A percentile compares a stretch with the other conserved stretches of the same genome.
Evolutionary conservation across 2,113 vertebrate genomes (phyloP).

Genomic region (Callionymus lyra): DNA sequence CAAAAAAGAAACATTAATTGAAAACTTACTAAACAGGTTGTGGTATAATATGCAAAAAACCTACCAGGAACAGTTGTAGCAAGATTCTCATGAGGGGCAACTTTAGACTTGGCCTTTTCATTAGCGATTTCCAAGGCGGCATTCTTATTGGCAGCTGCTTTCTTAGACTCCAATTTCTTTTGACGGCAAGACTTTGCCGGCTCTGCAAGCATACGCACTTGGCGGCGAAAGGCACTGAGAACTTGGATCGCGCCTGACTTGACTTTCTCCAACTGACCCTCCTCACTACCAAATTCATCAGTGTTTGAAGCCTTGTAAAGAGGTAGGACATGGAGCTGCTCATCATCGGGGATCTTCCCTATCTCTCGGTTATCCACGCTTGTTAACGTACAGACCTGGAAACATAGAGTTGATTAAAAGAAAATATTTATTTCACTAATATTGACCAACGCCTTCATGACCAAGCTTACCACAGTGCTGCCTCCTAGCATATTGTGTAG

Average conservation of each 20-base stretch:
- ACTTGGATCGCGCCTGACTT: slow-evolving; percentile 87
- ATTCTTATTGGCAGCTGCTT: slow-evolving; percentile 79
- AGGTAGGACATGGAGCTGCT: slow-evolving; percentile 93
- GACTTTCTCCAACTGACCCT: slow-evolving; percentile 87
- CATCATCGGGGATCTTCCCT: slow-evolving; percentile 83
- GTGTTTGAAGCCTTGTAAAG: slow-evolving; percentile 84
- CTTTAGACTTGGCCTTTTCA: slow-evolving; percentile 75
- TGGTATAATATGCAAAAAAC: too few species aligned
- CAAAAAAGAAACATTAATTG: neutral
- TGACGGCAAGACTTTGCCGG: slow-evolving; percentile 90
- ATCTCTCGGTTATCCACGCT: slow-evolving; percentile 89
- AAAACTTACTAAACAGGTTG: too few species aligned
- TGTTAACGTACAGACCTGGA: slow-evolving; percentile 91
- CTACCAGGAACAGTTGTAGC: slow-evolving; percentile 54
- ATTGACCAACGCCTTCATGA: slow-evolving; percentile 2
- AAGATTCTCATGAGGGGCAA: slow-evolving; percentile 61
- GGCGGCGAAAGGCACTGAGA: slow-evolving; percentile 82
- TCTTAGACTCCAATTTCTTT: slow-evolving; percentile 88
- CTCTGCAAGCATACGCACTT: slow-evolving; percentile 88
- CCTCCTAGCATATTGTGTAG: slow-evolving; percentile 95
- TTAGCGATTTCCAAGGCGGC: slow-evolving; percentile 71
- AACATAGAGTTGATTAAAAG: neutral
- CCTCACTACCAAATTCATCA: slow-evolving; percentile 87
- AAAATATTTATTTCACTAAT: neutral
- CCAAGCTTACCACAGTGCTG: slow-evolving; percentile 83